Base-by-base conservation (phyloP, 2,888 invertebrate genomes). In the Pyrgus malvae region DNA sequence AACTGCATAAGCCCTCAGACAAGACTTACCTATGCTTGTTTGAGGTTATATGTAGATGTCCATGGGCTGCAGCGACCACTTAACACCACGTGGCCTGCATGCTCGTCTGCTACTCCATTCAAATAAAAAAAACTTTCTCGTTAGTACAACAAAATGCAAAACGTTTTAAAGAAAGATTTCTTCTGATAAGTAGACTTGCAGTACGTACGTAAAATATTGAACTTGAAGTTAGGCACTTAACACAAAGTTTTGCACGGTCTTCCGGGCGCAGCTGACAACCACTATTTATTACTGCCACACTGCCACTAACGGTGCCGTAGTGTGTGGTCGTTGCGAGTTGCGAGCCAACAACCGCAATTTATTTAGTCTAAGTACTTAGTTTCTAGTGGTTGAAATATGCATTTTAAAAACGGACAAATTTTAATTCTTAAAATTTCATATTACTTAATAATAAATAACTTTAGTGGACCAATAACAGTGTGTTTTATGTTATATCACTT, bases 191-290 rank as follows among this genome's bases (percentile, higher is more conserved):
- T 12, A 5, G 9, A 16, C 41, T 31, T 49, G 23, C 33, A 41
- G 41, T 40, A 14, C 8, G 41, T 40, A 14, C 8, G 29, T 49
- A 35, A 51, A 42, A 51, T 51, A 51, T 51, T 42, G 50, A 51
- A 51, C 41, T 51, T 42, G 35, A 51, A 51, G 50, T 51, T 51
- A 25, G 42, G 50, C 42, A 42, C 50, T 51, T 51, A 42, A 42
- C 42, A 25, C 33, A 50, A 50, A 50, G 16, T 49, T 35, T 48
- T 50, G 33, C 33, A 17, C 31, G 9, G 40, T 23, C 21, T 12
- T 23, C 11, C 49, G 41, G 49, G 31, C 49, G 41, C 49, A 12
- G 41, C 16, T 42, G 41, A 50, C 41, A 50, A 25, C 50, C 50
- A 42, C 50, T 19, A 50, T 50, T 50, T 50, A 50, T 50, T 50